These are phyloP conservation scores for Acipenser transmontanus DNA, from an alignment of 2,797 vertebrate species.

Conservation along the genomic window DNA sequence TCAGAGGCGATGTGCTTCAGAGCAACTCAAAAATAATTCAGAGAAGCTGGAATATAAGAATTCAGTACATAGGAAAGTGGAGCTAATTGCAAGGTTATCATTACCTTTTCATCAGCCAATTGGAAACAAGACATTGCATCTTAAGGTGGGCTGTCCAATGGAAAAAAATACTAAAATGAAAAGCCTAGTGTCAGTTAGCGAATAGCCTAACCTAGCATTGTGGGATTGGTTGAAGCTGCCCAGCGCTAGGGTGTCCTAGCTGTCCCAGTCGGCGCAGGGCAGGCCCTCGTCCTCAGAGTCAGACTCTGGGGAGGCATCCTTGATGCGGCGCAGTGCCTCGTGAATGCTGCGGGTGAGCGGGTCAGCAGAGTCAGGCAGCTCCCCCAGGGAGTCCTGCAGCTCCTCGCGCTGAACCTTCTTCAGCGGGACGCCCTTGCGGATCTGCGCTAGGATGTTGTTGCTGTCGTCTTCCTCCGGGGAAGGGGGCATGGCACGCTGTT, in stretches of 20 bases:
- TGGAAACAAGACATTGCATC: too few species aligned
- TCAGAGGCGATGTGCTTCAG: too few species aligned
- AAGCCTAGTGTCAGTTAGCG: background rate
- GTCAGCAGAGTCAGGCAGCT: constrained; percentile 74
- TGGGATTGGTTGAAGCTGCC: background rate
- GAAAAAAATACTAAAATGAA: constrained; percentile 2
- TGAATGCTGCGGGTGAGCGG: constrained; percentile 95
- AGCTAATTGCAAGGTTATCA: too few species aligned
- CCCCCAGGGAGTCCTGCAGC: constrained; percentile 63
- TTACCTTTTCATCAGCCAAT: too few species aligned
- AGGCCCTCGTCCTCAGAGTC: constrained; percentile 91
- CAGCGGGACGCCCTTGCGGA: constrained; percentile 89
- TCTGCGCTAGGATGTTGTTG: constrained; percentile 96
- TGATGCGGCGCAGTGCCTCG: constrained; percentile 90
- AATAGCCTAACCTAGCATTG: constrained; percentile 1
- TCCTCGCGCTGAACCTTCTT: constrained; percentile 84
- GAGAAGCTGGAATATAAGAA: too few species aligned
- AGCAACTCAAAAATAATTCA: too few species aligned
- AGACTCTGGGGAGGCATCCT: constrained; percentile 92
- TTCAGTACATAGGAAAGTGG: too few species aligned
- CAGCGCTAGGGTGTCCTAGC: constrained; percentile 52
- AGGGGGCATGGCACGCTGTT: constrained; percentile 83
- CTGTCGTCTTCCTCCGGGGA: constrained; percentile 86
- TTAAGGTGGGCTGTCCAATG: background rate
- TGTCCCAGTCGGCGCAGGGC: constrained; percentile 91